Base-by-base conservation (phyloP, 2,113 vertebrate species). In the Bufo bufo region DNA sequence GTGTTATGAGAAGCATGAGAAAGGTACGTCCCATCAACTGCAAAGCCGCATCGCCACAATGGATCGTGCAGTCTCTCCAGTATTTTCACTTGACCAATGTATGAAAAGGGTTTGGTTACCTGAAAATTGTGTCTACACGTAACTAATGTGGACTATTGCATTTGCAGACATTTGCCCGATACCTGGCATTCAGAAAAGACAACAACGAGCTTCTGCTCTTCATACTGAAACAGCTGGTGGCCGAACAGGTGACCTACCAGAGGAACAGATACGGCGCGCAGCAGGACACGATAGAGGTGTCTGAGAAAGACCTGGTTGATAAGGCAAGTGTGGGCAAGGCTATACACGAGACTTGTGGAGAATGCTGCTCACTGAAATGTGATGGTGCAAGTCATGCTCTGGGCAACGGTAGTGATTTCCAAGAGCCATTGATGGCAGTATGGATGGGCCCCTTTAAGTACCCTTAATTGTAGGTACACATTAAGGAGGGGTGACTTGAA, bases 201-300 rank as follows among this genome's bases (percentile, higher is more conserved):
- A 99, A 99, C 96, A 99, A 99, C 0, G 98, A 99, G 92, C 95
- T 99, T 52, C 92, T 99, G 92, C 96, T 99, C 45, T 99, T 99
- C 93, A 94, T 99, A 90, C 94, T 99, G 89, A 99, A 99, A 90
- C 98, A 99, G 94, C 92, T 99, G 91, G 96, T 99, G 19, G 93
- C 97, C 0, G 98, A 99, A 92, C 98, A 98, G 92, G 95, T 97
- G 23, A 90, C 95, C 0, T 99, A 99, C 82, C 98, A 99, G 90
- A 96, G 97, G 16, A 99, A 97, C 91, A 94, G 98, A 13, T 99
- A 98, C 0, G 98, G 98, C 2, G 96, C 96, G 45, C 98, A 98
- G 91, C 97, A 96, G 13, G 97, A 99, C 92, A 92, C 93, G 12
- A 94, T 99, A 4, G 97, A 99, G 92, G 94, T 99, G 0, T 90